Base-by-base conservation (phyloP, 2,888 invertebrate genomes). In the Palloptera scutellata region DNA sequence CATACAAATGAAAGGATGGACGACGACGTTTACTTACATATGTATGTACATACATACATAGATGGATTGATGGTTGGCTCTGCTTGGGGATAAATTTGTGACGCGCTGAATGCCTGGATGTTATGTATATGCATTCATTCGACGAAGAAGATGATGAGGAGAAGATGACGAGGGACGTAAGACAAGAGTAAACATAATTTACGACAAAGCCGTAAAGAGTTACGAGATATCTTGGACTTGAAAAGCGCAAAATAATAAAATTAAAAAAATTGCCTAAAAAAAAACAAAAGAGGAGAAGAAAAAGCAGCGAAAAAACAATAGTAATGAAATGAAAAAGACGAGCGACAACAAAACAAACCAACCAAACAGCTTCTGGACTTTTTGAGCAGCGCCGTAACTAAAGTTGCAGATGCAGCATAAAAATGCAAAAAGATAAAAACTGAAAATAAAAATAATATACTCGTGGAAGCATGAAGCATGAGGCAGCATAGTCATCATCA, bases 351-450 rank as follows among this genome's bases (percentile, higher is more conserved):
- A 68, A 63, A 61, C 61, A 65, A 70, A 63, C 66, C 45, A 45
- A 55, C 73, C 78, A 69, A 75, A 64, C 74, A 73, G 79, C 80
- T 80, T 76, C 81, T 80, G 79, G 75, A 77, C 72, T 76, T 79
- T 79, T 77, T 62, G 72, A 76, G 76, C 81, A 78, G 79, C 72
- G 74, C 64, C 70, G 67, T 60, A 45, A 43, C 40, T 55, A 63
- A 62, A 63, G 66, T 66, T 68, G 66, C 66, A 68, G 64, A 64
- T 66, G 61, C 61, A 64, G 51, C 67, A 65, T 43, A 66, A 67
- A 60, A 53, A 64, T n/a, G 12, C 55, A 57, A n/a, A 57, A n/a
- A 45, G 58, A 40, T 19, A 12, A 64, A 40, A 67, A 63, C 52
- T 40, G 12, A 66, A 58, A 67, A 57, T 51, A 53, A 61, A 59